Base-by-base conservation (phyloP, 1,140 invertebrate genomes). In the Drosophila kikkawai region DNA sequence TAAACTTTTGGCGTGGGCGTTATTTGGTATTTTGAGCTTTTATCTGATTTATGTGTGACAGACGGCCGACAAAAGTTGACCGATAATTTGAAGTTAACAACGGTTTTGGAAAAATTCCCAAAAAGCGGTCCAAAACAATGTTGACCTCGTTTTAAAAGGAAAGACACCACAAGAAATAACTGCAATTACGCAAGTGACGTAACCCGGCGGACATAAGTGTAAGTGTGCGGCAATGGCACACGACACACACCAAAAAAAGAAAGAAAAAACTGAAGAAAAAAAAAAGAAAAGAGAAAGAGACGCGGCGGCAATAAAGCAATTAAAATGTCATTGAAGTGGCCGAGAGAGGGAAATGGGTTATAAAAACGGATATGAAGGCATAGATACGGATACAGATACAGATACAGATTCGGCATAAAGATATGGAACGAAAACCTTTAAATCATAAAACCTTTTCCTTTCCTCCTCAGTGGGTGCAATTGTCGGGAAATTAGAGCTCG, bases 21-120 rank as follows among this genome's bases (percentile, higher is more conserved):
- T 22, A 22, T 22, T 29, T 51, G 68, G 80, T 56, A 41, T 60
- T 66, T 58, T 66, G 68, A 59, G 53, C 75, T 64, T 58, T 78
- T 88, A 88, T 88, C 85, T 88, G 84, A 88, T 87, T 90, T 80
- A 84, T 88, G 68, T 83, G 69, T 80, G 84, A 90, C 84, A 90
- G 85, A 56, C 74, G 70, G 59, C 77, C 70, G 79, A 88, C 81
- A 83, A 87, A 90, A 81, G 84, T 80, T 88, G 84, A 84, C 84
- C 80, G 85, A 88, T 88, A 88, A 88, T 88, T 90, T 88, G 53
- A 75, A 88, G 77, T 80, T 80, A 86, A 88, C 80, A 87, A 60
- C 76, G 77, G 79, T 63, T 41, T 37, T 68, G 68, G 47, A 86
- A 53, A 71, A 78, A 44, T 48, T 61, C 58, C 60, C 60, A 65